phyloP scores from a whole-genome alignment of 1,140 invertebrate genomes.

The Bombyx mandarina region DNA sequence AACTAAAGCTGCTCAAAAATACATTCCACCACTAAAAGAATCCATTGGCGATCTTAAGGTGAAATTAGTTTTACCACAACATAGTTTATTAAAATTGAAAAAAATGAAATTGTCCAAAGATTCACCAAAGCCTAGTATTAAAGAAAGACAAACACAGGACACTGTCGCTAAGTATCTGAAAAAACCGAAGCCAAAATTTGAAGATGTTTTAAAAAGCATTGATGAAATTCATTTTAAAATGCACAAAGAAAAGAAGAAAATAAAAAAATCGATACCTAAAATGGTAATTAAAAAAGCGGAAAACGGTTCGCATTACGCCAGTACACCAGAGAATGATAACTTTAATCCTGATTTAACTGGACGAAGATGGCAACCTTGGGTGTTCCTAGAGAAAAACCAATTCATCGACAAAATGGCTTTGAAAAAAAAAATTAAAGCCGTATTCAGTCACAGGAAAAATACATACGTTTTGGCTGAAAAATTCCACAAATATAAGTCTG shows the following conservation, averaged over 20 bases:
- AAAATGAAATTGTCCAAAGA: slow-evolving; percentile 55
- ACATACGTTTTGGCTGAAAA: slow-evolving; percentile 52
- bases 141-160: slow-evolving; percentile 14
- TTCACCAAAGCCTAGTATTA: slow-evolving; percentile 32
- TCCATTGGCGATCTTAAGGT: slow-evolving; percentile 51
- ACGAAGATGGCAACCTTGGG: slow-evolving; percentile 68
- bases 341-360: slow-evolving; percentile 57
- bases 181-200: slow-evolving; percentile 63
- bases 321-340: slow-evolving; percentile 31
- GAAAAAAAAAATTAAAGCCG: slow-evolving; percentile 47
- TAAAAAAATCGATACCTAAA: slow-evolving; percentile 56
- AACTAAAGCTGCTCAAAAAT: slow-evolving; percentile 68
- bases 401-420: slow-evolving; percentile 64
- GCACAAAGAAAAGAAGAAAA: slow-evolving; percentile 58
- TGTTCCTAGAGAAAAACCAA: slow-evolving; percentile 58
- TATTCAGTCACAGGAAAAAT: slow-evolving; percentile 53
- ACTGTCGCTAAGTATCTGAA: slow-evolving; percentile 17
- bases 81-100: slow-evolving; percentile 55
- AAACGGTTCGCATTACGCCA: slow-evolving; percentile 65
- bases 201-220: slow-evolving; percentile 68
- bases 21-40: slow-evolving; percentile 61
- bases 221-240: slow-evolving; percentile 62
- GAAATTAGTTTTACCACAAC: slow-evolving; percentile 56
- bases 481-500: slow-evolving; percentile 55
- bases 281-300: slow-evolving; percentile 66